phyloP scores from a whole-genome alignment of 2,797 vertebrate genomes.

The Delichon dasypus region DNA sequence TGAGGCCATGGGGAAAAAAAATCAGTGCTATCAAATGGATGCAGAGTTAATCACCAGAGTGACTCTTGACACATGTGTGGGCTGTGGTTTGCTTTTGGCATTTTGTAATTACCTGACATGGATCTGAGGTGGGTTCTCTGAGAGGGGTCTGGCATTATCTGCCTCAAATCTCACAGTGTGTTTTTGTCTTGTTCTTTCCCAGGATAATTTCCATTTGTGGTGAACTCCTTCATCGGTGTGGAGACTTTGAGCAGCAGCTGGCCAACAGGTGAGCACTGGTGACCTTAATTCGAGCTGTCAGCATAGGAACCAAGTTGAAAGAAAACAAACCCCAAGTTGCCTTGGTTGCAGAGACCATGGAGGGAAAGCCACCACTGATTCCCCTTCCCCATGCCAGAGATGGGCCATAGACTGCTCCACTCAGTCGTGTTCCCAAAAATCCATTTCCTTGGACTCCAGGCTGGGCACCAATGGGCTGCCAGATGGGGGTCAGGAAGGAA shows the following conservation, averaged over 20 bases:
- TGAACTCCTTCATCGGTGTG: constrained; percentile 91
- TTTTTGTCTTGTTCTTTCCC: constrained; percentile 37
- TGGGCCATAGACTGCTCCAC: neutral
- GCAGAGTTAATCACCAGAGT: neutral
- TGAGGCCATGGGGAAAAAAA: neutral
- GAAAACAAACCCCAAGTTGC: neutral
- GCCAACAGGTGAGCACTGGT: constrained; percentile 85
- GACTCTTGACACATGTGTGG: neutral
- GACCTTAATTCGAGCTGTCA: neutral
- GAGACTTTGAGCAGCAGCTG: constrained; percentile 95
- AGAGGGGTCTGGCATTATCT: neutral
- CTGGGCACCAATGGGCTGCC: neutral
- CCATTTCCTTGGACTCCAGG: neutral
- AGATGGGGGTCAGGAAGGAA: neutral
- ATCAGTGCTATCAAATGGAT: neutral
- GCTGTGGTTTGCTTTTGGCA: neutral
- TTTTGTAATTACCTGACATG: neutral
- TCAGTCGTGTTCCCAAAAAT: neutral
- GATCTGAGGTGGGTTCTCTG: neutral
- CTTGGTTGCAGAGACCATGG: accelerated
- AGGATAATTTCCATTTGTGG: constrained; percentile 95
- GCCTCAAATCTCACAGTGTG: neutral
- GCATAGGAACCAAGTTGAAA: neutral
- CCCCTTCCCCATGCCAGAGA: neutral
- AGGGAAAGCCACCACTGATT: neutral